These are phyloP conservation scores for Upupa epops DNA, from an alignment of 2,113 vertebrate species.

Conservation along the genomic window DNA sequence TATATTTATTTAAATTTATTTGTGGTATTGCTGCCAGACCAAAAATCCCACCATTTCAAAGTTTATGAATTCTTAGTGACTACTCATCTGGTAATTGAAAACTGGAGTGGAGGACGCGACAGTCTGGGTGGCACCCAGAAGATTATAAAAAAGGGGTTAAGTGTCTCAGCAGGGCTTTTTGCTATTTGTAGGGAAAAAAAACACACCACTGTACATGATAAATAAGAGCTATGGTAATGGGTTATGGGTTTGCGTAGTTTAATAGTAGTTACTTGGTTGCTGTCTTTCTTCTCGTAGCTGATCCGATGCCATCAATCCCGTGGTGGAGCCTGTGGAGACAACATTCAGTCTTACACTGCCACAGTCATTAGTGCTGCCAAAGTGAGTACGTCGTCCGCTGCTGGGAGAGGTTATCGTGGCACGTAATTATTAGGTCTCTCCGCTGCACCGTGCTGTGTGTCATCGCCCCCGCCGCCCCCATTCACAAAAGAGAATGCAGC, in stretches of 20 bases:
- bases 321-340: slow-evolving; percentile 96
- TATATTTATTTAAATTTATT: slow-evolving; percentile 79
- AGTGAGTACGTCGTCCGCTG: slow-evolving; percentile 79
- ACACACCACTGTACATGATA: slow-evolving; percentile 60
- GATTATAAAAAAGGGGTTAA: slow-evolving; percentile 75
- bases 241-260: slow-evolving; percentile 66
- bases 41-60: slow-evolving; percentile 72
- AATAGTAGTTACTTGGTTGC: slow-evolving; percentile 63
- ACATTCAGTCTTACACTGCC: slow-evolving; percentile 97
- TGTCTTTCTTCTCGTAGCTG: slow-evolving; percentile 78
- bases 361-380: slow-evolving; percentile 99
- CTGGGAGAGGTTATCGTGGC: slow-evolving; percentile 24
- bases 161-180: slow-evolving; percentile 75
- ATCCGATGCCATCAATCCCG: slow-evolving; percentile 98
- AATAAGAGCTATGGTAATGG: slow-evolving; percentile 73
- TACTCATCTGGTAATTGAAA: slow-evolving; percentile 76
- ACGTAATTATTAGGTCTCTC: slow-evolving; percentile 36
- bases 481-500: neutral
- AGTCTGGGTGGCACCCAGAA: slow-evolving; percentile 77
- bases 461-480: neutral
- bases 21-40: slow-evolving; percentile 73
- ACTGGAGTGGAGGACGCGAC: slow-evolving; percentile 64
- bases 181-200: slow-evolving; percentile 67
- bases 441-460: slow-evolving; percentile 33
- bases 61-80: slow-evolving; percentile 78